phyloP scores from a whole-genome alignment of 2,888 invertebrate species.

The Blastobasis adustella region DNA sequence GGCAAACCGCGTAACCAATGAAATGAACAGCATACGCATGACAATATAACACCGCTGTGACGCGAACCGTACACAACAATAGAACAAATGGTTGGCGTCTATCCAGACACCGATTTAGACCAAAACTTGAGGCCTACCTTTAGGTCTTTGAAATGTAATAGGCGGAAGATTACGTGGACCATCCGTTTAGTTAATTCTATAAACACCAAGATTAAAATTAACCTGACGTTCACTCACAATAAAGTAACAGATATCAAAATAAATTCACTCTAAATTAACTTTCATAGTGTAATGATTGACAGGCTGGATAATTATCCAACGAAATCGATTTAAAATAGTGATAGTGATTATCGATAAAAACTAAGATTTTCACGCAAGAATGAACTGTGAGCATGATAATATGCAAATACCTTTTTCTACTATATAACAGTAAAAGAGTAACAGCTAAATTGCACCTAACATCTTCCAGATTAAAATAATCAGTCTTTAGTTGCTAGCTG shows the following conservation, averaged over 20 bases:
- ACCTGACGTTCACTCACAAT: too few relatives aligned
- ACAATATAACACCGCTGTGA: constrained; percentile 43
- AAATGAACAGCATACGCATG: constrained; percentile 35
- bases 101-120: constrained; percentile 63
- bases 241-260: too few relatives aligned
- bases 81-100: constrained; percentile 63
- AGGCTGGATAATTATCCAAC: background rate
- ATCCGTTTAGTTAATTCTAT: too few relatives aligned
- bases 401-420: constrained; percentile 42
- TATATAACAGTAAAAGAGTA: too few relatives aligned
- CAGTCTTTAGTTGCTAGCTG: too few relatives aligned
- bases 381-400: constrained; percentile 28
- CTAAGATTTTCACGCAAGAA: constrained; percentile 16
- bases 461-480: too few relatives aligned
- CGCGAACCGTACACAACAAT: constrained; percentile 47
- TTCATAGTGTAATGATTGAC: too few relatives aligned
- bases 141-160: too few relatives aligned
- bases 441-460: constrained; percentile 40
- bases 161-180: too few relatives aligned
- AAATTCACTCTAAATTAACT: too few relatives aligned
- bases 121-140: background rate
- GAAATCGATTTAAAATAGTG: background rate
- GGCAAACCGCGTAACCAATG: constrained; percentile 12
- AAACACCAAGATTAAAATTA: too few relatives aligned
- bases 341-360: background rate